These are phyloP conservation scores for Drosophila littoralis DNA, from an alignment of 1,140 invertebrate genomes.

Conservation along the genomic window DNA sequence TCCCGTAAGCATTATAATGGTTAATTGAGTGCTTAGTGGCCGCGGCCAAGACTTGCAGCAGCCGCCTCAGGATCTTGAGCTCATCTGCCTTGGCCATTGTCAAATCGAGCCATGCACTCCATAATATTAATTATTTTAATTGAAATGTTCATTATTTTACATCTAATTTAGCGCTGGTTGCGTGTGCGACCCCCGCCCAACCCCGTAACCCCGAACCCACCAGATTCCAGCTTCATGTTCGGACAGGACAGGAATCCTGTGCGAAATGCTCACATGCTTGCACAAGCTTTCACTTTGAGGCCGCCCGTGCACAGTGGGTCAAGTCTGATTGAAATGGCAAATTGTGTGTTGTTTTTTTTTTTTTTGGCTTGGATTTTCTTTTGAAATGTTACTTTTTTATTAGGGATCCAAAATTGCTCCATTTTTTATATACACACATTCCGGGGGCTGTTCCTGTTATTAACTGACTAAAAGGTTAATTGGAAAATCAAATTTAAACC, in stretches of 20 bases:
- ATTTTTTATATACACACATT: constrained; percentile 58
- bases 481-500: too few relatives aligned
- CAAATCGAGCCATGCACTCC: constrained; percentile 38
- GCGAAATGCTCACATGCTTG: constrained; percentile 49
- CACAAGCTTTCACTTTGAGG: constrained; percentile 38
- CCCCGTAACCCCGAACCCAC: constrained; percentile 15
- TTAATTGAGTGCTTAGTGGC: constrained; percentile 83
- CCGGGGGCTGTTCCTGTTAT: too few relatives aligned
- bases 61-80: constrained; percentile 34
- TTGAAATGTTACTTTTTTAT: constrained; percentile 40
- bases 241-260: constrained; percentile 25
- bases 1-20: constrained; percentile 80
- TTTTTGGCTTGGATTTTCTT: too few relatives aligned
- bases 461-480: too few relatives aligned
- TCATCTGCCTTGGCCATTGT: constrained; percentile 44
- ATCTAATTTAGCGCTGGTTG: constrained; percentile 76
- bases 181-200: constrained; percentile 38
- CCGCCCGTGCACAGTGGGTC: constrained; percentile 33
- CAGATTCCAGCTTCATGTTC: constrained; percentile 15
- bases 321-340: background rate
- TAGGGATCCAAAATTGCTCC: constrained; percentile 2
- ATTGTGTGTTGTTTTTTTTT: background rate
- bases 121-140: constrained; percentile 84
- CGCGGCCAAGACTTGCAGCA: constrained; percentile 43
- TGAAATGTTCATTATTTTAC: constrained; percentile 84